These are phyloP conservation scores for Mesoligia furuncula DNA, from an alignment of 2,888 invertebrate species.

Conservation along the genomic window DNA sequence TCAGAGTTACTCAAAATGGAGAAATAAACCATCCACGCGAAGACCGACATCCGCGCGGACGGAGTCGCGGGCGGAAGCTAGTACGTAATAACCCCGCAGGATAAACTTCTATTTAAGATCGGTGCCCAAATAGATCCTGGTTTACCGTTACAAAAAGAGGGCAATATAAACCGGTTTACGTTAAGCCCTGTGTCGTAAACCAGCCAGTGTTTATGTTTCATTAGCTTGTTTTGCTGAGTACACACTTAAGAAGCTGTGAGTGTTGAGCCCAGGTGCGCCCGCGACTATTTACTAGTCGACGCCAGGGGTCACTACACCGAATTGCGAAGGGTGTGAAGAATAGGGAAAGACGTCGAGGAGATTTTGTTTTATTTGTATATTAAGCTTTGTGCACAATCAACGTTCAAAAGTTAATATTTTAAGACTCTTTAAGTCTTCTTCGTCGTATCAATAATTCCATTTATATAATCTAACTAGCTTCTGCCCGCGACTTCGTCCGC, in stretches of 20 bases:
- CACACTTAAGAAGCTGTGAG: slow-evolving; percentile 68
- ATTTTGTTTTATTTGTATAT: not conserved
- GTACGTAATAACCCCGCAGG: not conserved
- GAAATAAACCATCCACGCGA: too few species aligned
- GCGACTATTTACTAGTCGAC: slow-evolving; percentile 76
- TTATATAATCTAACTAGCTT: too few species aligned
- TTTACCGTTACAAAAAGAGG: slow-evolving; percentile 38
- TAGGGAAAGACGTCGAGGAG: slow-evolving; percentile 69
- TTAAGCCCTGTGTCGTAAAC: slow-evolving; percentile 45
- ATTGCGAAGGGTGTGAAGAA: slow-evolving; percentile 80
- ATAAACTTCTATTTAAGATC: slow-evolving; percentile 1
- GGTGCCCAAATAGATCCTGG: slow-evolving; percentile 1
- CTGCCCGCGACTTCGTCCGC: too few species aligned
- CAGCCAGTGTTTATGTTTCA: slow-evolving; percentile 67
- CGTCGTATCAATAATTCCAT: not conserved
- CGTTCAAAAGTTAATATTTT: not conserved
- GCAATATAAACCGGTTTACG: slow-evolving; percentile 26
- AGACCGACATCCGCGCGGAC: too few species aligned
- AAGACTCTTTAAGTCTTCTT: not conserved
- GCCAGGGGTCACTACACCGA: slow-evolving; percentile 84
- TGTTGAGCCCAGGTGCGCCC: slow-evolving; percentile 83
- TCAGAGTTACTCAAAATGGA: too few species aligned
- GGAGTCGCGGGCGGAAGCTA: too few species aligned
- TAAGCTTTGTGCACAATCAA: not conserved
- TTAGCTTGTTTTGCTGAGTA: slow-evolving; percentile 66